phyloP scores from a whole-genome alignment of 2,113 vertebrate genomes.

The Recurvirostra avosetta region DNA sequence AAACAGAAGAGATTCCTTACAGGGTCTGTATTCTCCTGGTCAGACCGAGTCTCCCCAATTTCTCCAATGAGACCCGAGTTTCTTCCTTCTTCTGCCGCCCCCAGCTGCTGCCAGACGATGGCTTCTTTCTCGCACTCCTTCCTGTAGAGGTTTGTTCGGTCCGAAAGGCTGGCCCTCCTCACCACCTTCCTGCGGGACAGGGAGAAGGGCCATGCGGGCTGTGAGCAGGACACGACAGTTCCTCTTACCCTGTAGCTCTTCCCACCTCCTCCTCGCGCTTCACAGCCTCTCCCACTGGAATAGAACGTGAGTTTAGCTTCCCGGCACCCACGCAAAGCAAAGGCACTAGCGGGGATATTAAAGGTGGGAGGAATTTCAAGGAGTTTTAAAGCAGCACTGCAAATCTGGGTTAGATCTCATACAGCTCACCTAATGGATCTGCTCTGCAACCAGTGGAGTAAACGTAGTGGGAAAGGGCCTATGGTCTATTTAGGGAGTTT shows the following conservation, averaged over 20 bases:
- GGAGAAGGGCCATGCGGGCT: not conserved
- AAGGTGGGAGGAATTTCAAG: conserved; percentile 25
- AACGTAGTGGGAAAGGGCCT: not conserved
- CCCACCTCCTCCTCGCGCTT: not conserved
- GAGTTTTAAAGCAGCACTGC: not conserved
- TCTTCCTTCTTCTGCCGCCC: conserved; percentile 73
- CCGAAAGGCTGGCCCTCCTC: conserved; percentile 90
- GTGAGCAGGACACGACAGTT: not conserved
- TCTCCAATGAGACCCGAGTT: conserved; percentile 69
- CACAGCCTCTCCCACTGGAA: not conserved
- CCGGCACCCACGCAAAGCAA: not conserved
- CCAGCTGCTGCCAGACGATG: conserved; percentile 92
- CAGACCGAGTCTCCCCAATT: conserved; percentile 81
- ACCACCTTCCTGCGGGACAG: conserved; percentile 87
- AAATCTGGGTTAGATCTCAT: not conserved
- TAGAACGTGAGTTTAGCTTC: not conserved
- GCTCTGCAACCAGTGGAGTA: not conserved
- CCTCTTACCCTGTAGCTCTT: not conserved
- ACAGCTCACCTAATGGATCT: not conserved
- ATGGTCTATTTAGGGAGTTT: not conserved
- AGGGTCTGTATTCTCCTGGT: conserved; percentile 85
- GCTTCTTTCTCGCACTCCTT: conserved; percentile 97
- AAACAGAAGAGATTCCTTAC: conserved; percentile 67
- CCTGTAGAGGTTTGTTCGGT: conserved; percentile 92
- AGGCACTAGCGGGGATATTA: not conserved